Conservation (phyloP, 1,140 invertebrate genomes). For the Stegodyphus dumicola region DNA sequence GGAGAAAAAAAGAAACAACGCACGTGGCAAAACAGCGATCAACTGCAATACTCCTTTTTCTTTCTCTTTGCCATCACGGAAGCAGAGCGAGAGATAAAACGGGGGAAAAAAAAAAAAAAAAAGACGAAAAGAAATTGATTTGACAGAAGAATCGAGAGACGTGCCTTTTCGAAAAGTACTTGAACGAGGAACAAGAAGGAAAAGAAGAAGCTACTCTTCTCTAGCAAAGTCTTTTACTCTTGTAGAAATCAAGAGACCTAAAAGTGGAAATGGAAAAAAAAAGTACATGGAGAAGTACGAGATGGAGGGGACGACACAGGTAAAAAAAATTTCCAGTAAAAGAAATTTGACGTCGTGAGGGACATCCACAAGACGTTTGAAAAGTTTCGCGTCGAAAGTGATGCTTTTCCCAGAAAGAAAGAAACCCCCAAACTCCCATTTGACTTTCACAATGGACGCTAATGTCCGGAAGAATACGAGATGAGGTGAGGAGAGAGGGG, state of each 20-base stretch:
- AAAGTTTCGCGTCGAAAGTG: slow-evolving; percentile 52
- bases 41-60: slow-evolving; percentile 1
- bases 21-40: slow-evolving; percentile 51
- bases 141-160: slow-evolving; percentile 52
- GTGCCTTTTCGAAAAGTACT: slow-evolving; percentile 43
- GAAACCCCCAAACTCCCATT: slow-evolving; percentile 54
- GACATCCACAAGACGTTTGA: slow-evolving; percentile 32
- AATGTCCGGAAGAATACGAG: slow-evolving; percentile 57
- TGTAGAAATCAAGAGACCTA: slow-evolving; percentile 42
- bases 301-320: neutral
- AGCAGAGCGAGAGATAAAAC: neutral
- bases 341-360: slow-evolving; percentile 27
- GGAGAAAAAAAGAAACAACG: slow-evolving; percentile 21
- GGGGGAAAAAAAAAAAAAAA: neutral
- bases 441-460: slow-evolving; percentile 61
- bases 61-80: slow-evolving; percentile 8
- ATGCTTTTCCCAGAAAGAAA: neutral
- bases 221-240: slow-evolving; percentile 30
- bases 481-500: slow-evolving; percentile 21
- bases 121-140: slow-evolving; percentile 50
- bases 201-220: slow-evolving; percentile 20
- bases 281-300: neutral
- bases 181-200: neutral
- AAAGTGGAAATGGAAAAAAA: slow-evolving; percentile 9
- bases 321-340: neutral